Evolutionary conservation across 2,888 invertebrate species (phyloP), one percentile per base, ranked within the genome.

Genomic region (Monoplex corrugatus): DNA sequence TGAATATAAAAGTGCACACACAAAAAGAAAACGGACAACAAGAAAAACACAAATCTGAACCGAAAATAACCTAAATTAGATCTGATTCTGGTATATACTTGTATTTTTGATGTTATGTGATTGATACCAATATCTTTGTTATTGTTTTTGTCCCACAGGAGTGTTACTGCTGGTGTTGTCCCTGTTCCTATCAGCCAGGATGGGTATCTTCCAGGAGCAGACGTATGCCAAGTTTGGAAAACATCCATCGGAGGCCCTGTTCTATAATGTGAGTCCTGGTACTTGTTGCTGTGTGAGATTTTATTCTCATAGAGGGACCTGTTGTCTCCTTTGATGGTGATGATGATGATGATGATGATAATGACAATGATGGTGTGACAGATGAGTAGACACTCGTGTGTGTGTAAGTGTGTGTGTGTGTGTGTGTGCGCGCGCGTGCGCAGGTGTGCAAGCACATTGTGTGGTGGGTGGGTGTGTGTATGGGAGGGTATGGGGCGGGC

Each of bases 161-260:
- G 98, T 99, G 87, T 96, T 97, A 0, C 97, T 99, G 92, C 96
- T 99, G 80, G 98, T 98, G 0, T 97, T 98, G 89, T 99, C 99
- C 0, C 96, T 99, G 87, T 97, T 99, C 86, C 91, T 99, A 89
- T 99, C 99, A 0, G 99, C 99, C 0, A 97, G 98, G 93, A 98
- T 99, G 98, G 99, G 99, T 1, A 98, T 98, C 90, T 98, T 98
- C 96, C 99, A 99, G 91, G 99, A 99, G 96, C 97, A 97, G 0
- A 96, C 99, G 5, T 98, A 98, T 95, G 96, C 97, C 45, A 97
- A 97, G 90, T 97, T 98, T 96, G 99, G 99, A 85, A 99, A 99
- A 96, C 98, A 98, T 96, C 98, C 99, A 0, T 97, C 97, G 95
- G 96, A 97, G 92, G 96, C 96, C 19, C 94, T 97, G 90, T 97